Evolutionary conservation across 92 coral and sea anemone species (phyloP), one percentile per base, ranked within the genome.

Genomic region (Paramuricea clavata): DNA sequence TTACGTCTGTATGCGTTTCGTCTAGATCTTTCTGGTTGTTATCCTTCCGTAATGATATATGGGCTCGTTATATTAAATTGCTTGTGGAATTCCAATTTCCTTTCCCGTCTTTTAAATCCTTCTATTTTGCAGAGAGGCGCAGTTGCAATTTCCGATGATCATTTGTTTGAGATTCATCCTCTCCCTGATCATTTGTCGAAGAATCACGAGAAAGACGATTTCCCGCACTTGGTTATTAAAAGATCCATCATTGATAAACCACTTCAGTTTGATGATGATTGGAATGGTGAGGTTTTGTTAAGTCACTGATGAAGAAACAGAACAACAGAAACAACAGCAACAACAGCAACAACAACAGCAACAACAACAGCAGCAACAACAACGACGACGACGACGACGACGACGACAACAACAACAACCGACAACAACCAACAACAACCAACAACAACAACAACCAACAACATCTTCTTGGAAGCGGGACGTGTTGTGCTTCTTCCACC

Each of bases 171-270:
- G 59, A 67, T 94, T 0, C 92, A 95, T 52, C 98, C 98, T 47
- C 85, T 95, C 4, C 93, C 98, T 11, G 84, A 89, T 0, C 98
- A 91, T 69, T 93, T 95, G 76, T 91, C 92, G 76, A 88, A 83
- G 91, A 86, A 71, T 65, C 68, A 86, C 77, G 92, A 80, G 25
- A 50, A 81, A 31, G 96, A 92, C 3, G 88, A 87, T 35, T 88
- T 86, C 7, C 94, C 98, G 12, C 98, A 95, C 57, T 62, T 95
- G 32, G 59, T 94, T 36, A 87, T 92, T 26, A 87, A 89, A 49
- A 83, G 92, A 69, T 86, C 93, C 19, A 28, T 93, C 54, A 30
- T 61, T 64, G 92, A 78, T 81, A 69, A 64, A 56, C 67, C 61
- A 44, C 90, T 92, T 0, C 36, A 93, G 6, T 31, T 82, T 39